A percentile compares a stretch with the other conserved stretches of the same genome.
These are phyloP conservation scores for Ptilorrhoa leucosticta DNA, from an alignment of 2,113 vertebrate species.

Conservation along the genomic window DNA sequence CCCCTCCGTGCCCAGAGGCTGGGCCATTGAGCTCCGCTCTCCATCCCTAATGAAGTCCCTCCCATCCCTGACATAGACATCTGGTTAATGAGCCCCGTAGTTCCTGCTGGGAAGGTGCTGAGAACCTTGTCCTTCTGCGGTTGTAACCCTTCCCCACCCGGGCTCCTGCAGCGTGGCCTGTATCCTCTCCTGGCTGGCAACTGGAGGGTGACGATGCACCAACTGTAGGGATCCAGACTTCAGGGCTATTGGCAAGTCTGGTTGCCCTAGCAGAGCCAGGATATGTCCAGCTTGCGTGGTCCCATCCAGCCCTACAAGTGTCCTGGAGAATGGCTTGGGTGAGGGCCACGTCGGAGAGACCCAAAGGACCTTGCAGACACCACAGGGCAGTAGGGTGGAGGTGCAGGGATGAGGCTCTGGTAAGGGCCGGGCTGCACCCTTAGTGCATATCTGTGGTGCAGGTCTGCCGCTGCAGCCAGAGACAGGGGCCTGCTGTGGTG, in stretches of 20 bases:
- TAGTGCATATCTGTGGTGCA: not conserved
- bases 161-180: not conserved
- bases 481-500: not conserved
- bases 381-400: not conserved
- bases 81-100: not conserved
- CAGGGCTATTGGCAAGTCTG: not conserved
- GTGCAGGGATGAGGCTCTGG: not conserved
- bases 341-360: accelerated
- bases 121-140: not conserved
- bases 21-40: not conserved
- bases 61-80: not conserved
- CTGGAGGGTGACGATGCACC: not conserved
- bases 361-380: accelerated
- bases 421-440: not conserved
- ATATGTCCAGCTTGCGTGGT: not conserved
- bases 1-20: not conserved
- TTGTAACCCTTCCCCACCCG: not conserved
- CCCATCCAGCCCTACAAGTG: not conserved
- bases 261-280: not conserved
- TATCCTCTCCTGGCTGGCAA: not conserved
- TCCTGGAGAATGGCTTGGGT: not conserved
- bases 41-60: not conserved
- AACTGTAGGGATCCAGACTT: not conserved
- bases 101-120: not conserved
- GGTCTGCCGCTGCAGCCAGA: accelerated